Evolutionary conservation across 2,113 vertebrate species (phyloP), one percentile per base, ranked within the genome.

Genomic region (Nannobrachium achirus): DNA sequence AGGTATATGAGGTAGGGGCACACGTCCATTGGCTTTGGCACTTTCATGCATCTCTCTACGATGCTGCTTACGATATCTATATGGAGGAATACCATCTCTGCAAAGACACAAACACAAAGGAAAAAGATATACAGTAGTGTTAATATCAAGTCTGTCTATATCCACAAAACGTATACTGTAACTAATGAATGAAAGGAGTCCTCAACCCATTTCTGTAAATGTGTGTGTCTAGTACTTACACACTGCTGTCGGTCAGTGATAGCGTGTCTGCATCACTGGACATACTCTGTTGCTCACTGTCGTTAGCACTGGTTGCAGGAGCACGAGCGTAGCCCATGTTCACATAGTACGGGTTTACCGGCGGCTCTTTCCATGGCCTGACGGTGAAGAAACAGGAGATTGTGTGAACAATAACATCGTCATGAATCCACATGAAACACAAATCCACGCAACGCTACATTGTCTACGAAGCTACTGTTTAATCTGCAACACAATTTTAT

Each of bases 211-310:
- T 33, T 33, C 5, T 52, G 11, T 44, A 15, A 16, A 41, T 40
- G 50, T n/a, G 10, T 41, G 25, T 48, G 19, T 66, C 20, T 72
- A 33, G 6, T 0, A 94, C 96, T 20, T 94, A 97, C 51, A 98
- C 87, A 46, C 89, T 99, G 94, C 97, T 99, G 93, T 99, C 98
- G 0, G 97, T 95, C 88, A 99, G 90, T 0, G 98, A 99, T 86
- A 99, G 91, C 3, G 97, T 98, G 84, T 99, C 98, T 0, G 97
- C 98, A 0, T 99, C 98, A 0, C 97, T 99, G 75, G 98, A 99
- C 95, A 99, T 95, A 92, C 98, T 99, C 92, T 99, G 98, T 89
- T 98, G 98, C 89, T 99, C 98, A 0, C 97, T 99, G 94, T 99
- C 98, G 0, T 99, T 99, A 85, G 98, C 96, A 6, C 97, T 99